Base-by-base conservation (phyloP, 2,113 vertebrate genomes). In the Xiphophorus hellerii region DNA sequence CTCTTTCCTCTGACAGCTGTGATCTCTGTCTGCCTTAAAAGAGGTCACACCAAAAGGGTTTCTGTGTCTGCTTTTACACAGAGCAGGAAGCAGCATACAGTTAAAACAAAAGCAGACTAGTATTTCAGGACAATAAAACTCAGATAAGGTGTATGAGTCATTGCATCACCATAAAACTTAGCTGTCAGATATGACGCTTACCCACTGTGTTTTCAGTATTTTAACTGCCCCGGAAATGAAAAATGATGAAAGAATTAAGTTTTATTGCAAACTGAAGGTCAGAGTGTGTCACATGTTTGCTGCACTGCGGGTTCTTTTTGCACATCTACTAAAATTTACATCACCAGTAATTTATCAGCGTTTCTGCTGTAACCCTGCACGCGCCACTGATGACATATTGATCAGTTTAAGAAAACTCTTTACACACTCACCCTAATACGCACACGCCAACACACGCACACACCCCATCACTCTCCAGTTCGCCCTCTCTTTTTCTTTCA, bases 1-100 rank as follows among this genome's bases (percentile, higher is more conserved):
- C 93, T 87, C 93, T 92, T 93, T 28, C 90, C 1, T 30, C 87
- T 73, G 90, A 91, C 92, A 91, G 93, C 92, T 93, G 93, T 83
- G 88, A 88, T 91, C 91, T 91, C 81, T 86, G 82, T 90, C 67
- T 73, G 71, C 80, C 86, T 82, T 51, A 78, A 91, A 90, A 83
- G 78, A 81, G 77, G 78, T 77, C 15, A 86, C 69, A 90, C 84
- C 84, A 88, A 88, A 83, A 71, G 76, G 81, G 73, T 77, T 79
- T 82, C 86, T 69, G 61, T 84, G 82, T 86, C 83, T 87, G 84
- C 76, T 84, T 86, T 85, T 76, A 70, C 44, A 81, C 74, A 22
- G 12, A 66, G 51, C 39, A 62, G 48, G n/a, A 33, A 70, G 66
- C 17, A 68, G 35, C 28, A 13, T 29, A 62, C 12, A 37, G 76